Base-by-base conservation (phyloP, 1,140 invertebrate genomes). In the Triops longicaudatus region DNA sequence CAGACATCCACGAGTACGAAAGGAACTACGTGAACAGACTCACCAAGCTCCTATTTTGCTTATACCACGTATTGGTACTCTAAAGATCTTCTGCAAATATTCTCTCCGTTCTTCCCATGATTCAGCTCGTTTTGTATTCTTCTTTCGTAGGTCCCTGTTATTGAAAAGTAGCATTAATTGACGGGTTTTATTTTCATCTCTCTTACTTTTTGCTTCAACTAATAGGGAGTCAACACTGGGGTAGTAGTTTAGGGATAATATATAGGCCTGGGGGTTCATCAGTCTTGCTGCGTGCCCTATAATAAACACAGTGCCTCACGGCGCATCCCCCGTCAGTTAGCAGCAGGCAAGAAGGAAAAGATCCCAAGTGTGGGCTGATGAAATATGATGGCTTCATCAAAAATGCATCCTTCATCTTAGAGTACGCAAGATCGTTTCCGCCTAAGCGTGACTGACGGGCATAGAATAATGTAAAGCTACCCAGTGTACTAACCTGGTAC, bases 11-110 rank as follows among this genome's bases (percentile, higher is more conserved):
- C 50, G 22, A 17, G 50, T 12, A 37, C 9, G 14, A n/a, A 22
- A 22, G 50, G 50, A 63, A 17, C 17, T 63, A 63, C 50, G 50
- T 63, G 50, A 63, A 63, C 17, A 17, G 50, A 63, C 50, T 63
- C 50, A 9, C 50, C 50, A 63, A 63, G 50, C 50, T 63, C 50
- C 50, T 63, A 63, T 63, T 63, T 63, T 63, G 17, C 50, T 63
- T 14, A 22, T 14, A 6, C 11, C 10, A 63, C 14, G 50, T 63
- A 63, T 63, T 63, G 50, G 10, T 63, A 3, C 50, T 6, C 50
- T 63, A 63, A 5, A n/a, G 50, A 63, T n/a, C 10, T 14, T 3
- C 50, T 14, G 17, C 17, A 63, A 63, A 63, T 63, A 63, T 63
- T 63, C 7, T 37, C 31, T 7, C 50, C 10, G 9, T 17, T 14